Evolutionary conservation across 2,888 invertebrate species (phyloP).

Genomic region (Harpagoxenus sublaevis): DNA sequence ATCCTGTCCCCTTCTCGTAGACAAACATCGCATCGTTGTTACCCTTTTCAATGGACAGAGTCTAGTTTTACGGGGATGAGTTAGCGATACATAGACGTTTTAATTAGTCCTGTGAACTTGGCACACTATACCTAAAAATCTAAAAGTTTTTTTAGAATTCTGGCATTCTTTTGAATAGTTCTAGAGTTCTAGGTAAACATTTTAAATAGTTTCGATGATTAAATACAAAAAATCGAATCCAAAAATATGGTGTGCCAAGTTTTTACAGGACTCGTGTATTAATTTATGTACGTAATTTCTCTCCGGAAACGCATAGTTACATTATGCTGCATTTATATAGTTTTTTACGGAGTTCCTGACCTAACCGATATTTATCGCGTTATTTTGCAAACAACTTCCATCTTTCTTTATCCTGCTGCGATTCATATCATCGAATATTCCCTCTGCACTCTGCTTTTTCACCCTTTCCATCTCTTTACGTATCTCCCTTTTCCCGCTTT

Average conservation of each 20-base stretch:
- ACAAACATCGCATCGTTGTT: conserved; percentile 61
- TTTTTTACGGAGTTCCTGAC: conserved; percentile 17
- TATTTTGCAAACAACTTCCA: conserved; percentile 31
- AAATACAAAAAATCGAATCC: too few species aligned
- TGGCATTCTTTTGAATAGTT: too few species aligned
- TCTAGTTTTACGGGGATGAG: conserved; percentile 9
- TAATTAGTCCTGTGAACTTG: background rate
- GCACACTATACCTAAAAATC: too few species aligned
- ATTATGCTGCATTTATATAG: background rate
- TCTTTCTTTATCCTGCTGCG: background rate
- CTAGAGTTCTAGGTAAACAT: too few species aligned
- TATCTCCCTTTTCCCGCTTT: conserved; percentile 58
- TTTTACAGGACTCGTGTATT: too few species aligned
- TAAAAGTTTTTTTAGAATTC: too few species aligned
- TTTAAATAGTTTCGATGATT: too few species aligned
- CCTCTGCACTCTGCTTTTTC: conserved; percentile 1
- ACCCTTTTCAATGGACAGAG: conserved; percentile 57
- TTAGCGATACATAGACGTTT: background rate
- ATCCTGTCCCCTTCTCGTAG: conserved; percentile 20
- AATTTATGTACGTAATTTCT: background rate
- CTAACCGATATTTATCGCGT: conserved; percentile 33
- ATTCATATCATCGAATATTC: conserved; percentile 33
- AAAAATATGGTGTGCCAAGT: too few species aligned
- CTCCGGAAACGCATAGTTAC: background rate
- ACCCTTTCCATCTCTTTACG: conserved; percentile 54